phyloP scores from a whole-genome alignment of 2,797 vertebrate genomes.

The Rhabdophis nuchalis region DNA sequence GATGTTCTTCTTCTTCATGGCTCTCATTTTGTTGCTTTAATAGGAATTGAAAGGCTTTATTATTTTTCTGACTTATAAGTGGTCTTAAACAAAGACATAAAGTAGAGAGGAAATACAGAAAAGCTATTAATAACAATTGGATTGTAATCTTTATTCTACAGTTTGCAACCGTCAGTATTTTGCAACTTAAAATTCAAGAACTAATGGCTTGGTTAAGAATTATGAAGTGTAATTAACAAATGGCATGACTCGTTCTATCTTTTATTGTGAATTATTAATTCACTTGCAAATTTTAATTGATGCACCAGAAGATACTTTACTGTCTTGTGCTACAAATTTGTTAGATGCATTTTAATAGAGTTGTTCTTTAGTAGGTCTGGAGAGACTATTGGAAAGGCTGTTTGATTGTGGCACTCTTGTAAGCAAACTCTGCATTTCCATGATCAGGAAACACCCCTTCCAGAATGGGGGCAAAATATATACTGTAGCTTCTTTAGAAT shows the following conservation, averaged over 20 bases:
- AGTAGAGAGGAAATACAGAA: not conserved
- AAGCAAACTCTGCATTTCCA: not conserved
- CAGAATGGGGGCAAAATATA: not conserved
- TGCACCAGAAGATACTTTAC: not conserved
- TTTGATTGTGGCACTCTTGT: not conserved
- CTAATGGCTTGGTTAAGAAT: constrained; percentile 1
- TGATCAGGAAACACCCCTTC: not conserved
- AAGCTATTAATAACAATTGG: not conserved
- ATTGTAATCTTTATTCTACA: not conserved
- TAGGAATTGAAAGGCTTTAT: not conserved
- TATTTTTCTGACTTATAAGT: not conserved
- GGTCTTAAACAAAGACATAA: not conserved
- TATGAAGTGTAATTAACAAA: not conserved
- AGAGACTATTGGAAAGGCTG: not conserved
- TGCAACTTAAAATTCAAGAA: not conserved
- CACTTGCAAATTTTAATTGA: not conserved
- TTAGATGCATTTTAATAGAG: not conserved
- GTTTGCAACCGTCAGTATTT: not conserved
- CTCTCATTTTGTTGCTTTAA: not conserved
- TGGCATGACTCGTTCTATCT: constrained; percentile 2
- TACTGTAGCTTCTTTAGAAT: not conserved
- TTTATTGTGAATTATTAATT: not conserved
- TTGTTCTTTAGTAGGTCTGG: not conserved
- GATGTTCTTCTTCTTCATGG: not conserved
- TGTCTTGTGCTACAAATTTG: not conserved